Evolutionary conservation across 2,113 vertebrate species (phyloP).

Genomic region (Sisor rabdophorus): DNA sequence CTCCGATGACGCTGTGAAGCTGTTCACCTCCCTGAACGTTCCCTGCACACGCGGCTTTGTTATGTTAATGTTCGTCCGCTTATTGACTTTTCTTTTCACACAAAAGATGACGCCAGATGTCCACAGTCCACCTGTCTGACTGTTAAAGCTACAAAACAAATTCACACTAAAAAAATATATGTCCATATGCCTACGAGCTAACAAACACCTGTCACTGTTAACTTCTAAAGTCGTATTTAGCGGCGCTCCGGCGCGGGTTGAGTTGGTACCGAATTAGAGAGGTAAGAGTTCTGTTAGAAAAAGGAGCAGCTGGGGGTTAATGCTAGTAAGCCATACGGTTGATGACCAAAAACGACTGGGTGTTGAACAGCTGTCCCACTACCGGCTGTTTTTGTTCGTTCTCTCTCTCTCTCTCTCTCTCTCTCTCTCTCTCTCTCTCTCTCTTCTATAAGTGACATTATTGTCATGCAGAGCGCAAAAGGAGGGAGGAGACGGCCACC

Average conservation of each 20-base stretch:
- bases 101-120: slow-evolving; percentile 48
- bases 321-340: not conserved
- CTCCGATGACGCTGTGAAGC: not conserved
- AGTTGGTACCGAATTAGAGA: not conserved
- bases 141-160: slow-evolving; percentile 10
- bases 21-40: slow-evolving; percentile 19
- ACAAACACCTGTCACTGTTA: not conserved
- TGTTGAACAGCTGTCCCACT: slow-evolving; percentile 46
- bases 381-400: slow-evolving; percentile 37
- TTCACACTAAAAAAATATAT: not conserved
- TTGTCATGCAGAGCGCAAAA: slow-evolving; percentile 40
- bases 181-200: not conserved
- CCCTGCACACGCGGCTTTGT: slow-evolving; percentile 38
- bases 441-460: slow-evolving; percentile 27
- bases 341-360: slow-evolving; percentile 12
- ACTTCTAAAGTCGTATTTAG: not conserved
- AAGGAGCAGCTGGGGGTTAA: not conserved
- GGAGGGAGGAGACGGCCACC: slow-evolving; percentile 10
- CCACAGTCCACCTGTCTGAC: slow-evolving; percentile 50
- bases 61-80: slow-evolving; percentile 45
- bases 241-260: not conserved
- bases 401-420: not conserved
- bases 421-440: not conserved
- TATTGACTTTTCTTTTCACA: slow-evolving; percentile 46
- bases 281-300: not conserved